Percentiles rank a stretch among this genome's conserved stretches.
These are phyloP conservation scores for Oenanthe oenanthe DNA, from an alignment of 2,113 vertebrate species.

Conservation along the genomic window DNA sequence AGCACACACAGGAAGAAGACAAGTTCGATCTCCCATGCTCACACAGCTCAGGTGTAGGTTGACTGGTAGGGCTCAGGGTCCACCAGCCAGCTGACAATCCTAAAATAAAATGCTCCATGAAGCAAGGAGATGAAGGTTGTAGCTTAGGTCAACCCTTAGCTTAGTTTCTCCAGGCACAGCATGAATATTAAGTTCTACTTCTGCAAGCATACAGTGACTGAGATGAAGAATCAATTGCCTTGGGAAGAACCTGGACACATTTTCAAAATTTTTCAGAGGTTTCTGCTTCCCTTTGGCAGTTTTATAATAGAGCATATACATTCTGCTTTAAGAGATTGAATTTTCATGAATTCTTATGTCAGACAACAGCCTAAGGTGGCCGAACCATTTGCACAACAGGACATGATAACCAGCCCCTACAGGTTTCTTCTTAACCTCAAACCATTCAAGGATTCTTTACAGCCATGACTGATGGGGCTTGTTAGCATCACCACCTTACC, in stretches of 20 bases:
- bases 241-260: neutral
- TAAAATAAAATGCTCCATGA: neutral
- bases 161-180: neutral
- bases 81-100: rapidly evolving
- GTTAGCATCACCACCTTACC: neutral
- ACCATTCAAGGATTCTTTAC: neutral
- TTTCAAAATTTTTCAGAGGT: neutral
- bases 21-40: neutral
- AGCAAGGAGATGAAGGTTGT: neutral
- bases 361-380: neutral
- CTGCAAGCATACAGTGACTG: neutral
- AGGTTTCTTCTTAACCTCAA: neutral
- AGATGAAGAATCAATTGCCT: neutral
- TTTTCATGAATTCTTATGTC: neutral
- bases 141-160: neutral
- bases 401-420: neutral
- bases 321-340: neutral
- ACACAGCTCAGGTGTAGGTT: neutral
- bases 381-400: neutral
- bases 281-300: neutral
- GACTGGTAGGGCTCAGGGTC: neutral
- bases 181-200: neutral
- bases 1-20: neutral
- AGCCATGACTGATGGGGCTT: neutral
- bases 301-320: neutral